Evolutionary conservation across 2,797 vertebrate species (phyloP).

Genomic region (Orientallactaga sibirica): DNA sequence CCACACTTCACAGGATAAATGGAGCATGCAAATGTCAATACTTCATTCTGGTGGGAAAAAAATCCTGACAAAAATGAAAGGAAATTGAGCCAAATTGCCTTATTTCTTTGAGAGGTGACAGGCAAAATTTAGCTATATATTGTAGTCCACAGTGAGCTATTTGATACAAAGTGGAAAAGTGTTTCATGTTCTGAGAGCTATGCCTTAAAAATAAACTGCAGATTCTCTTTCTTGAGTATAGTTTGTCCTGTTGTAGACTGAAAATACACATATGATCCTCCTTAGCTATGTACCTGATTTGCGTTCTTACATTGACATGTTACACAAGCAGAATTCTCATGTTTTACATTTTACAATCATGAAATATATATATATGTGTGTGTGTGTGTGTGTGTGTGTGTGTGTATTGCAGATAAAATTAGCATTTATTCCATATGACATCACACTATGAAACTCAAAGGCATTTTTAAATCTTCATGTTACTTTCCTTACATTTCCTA

Average conservation of each 20-base stretch:
- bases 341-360: no score
- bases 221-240: not conserved
- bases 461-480: not conserved
- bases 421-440: not conserved
- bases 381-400: no score
- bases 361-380: no score
- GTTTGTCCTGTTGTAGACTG: not conserved
- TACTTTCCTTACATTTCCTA: not conserved
- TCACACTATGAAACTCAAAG: not conserved
- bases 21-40: constrained; percentile 65
- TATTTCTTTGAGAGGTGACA: constrained; percentile 46
- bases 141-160: not conserved
- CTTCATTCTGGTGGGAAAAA: constrained; percentile 62
- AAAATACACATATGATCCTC: not conserved
- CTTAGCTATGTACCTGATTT: not conserved
- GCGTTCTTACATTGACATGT: not conserved
- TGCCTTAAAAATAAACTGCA: not conserved
- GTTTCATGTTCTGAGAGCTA: not conserved
- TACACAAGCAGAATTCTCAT: not conserved
- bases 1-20: constrained; percentile 73
- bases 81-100: constrained; percentile 52
- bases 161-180: not conserved
- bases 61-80: constrained; percentile 40
- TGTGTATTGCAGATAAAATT: not conserved
- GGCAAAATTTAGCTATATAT: constrained; percentile 56